Percentiles rank a stretch among this genome's conserved stretches.
Evolutionary conservation across 2,888 invertebrate genomes (phyloP).

Genomic region (Chorisops tibialis): DNA sequence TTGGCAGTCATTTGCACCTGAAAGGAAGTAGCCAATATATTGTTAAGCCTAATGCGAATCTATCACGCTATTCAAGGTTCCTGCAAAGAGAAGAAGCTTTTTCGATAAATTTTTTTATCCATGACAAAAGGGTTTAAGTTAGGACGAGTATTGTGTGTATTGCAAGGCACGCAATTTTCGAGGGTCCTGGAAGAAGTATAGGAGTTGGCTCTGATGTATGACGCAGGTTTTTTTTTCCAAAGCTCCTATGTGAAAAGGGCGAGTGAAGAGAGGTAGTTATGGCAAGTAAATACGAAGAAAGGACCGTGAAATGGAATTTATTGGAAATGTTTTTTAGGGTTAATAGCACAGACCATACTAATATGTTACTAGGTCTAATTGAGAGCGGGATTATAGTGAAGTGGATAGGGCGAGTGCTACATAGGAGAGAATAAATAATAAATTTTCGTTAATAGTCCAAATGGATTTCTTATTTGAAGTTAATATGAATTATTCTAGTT

Average conservation of each 20-base stretch:
- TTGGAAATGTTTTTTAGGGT: conserved; percentile 9
- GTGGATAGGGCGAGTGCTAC: not conserved
- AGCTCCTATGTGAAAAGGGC: not conserved
- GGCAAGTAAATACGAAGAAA: conserved; percentile 12
- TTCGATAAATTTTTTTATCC: not conserved
- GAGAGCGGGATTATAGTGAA: conserved; percentile 4
- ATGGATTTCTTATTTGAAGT: no score
- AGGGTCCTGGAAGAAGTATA: not conserved
- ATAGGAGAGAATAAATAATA: no score
- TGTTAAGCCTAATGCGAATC: not conserved
- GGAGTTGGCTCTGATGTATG: not conserved
- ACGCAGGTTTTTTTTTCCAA: not conserved
- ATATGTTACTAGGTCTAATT: not conserved
- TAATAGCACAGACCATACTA: not conserved
- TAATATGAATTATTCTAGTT: no score
- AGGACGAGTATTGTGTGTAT: no score
- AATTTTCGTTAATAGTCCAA: no score
- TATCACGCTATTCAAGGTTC: conserved; percentile 16
- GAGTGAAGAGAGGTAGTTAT: not conserved
- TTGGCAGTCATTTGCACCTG: conserved; percentile 20
- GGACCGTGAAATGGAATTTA: conserved; percentile 7
- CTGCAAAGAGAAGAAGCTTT: not conserved
- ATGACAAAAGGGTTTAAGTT: conserved; percentile 2
- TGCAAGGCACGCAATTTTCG: no score
- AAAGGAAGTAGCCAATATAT: not conserved